phyloP scores from a whole-genome alignment of 2,888 invertebrate species.

The Apamea epomidion region DNA sequence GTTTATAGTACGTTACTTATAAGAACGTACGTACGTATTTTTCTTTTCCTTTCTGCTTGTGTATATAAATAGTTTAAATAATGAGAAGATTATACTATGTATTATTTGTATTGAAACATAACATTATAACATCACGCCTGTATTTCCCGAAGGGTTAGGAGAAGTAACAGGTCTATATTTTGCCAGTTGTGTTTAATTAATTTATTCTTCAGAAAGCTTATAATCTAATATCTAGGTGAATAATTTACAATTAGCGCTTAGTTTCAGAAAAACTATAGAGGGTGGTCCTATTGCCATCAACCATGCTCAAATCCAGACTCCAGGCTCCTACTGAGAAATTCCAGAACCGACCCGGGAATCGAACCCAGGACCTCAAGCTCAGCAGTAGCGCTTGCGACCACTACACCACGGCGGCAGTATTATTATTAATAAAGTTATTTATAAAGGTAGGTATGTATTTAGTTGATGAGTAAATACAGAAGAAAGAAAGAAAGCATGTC shows the following conservation, averaged over 20 bases:
- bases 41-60: not conserved
- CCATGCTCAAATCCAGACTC: not conserved
- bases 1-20: not conserved
- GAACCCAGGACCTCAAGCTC: not conserved
- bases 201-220: no score
- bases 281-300: not conserved
- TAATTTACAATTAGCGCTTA: no score
- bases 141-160: no score
- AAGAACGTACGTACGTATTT: not conserved
- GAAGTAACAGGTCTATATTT: no score
- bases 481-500: not conserved
- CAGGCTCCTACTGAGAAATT: not conserved
- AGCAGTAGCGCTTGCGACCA: no score
- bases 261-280: no score
- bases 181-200: no score
- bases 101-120: no score
- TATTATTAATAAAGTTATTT: not conserved
- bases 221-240: no score
- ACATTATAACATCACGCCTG: no score
- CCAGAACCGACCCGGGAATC: not conserved
- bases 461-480: not conserved
- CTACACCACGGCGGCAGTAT: not conserved
- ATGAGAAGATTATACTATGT: no score
- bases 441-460: not conserved
- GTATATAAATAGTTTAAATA: no score